Conservation (phyloP, 2,113 vertebrate genomes). For the Gopherus evgoodei region DNA sequence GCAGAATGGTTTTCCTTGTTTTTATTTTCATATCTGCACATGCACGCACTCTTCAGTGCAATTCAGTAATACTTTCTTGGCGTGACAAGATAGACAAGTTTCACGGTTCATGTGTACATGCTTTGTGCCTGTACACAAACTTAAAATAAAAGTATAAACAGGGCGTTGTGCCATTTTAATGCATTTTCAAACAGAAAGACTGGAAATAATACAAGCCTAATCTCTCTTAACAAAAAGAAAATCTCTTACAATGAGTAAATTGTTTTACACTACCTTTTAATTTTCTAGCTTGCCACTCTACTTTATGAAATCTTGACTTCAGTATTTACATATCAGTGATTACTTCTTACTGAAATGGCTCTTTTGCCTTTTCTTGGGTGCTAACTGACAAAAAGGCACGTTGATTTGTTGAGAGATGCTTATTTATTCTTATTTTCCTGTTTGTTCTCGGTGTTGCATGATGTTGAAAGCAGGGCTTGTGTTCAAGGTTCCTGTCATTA, state of each 20-base stretch:
- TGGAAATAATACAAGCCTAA: background rate
- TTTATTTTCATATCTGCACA: background rate
- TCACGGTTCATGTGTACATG: rapidly evolving
- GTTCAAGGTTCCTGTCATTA: background rate
- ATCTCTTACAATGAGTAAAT: background rate
- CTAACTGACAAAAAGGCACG: background rate
- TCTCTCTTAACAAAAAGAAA: background rate
- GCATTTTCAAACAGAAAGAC: background rate
- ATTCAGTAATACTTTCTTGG: background rate
- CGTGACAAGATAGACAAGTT: background rate
- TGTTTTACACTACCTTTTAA: background rate
- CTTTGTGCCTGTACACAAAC: background rate
- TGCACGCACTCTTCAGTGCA: background rate
- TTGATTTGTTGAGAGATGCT: background rate
- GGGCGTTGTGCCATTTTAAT: rapidly evolving
- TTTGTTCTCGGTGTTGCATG: background rate
- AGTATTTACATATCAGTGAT: background rate
- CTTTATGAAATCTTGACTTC: background rate
- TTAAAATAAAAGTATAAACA: background rate
- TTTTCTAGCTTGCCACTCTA: background rate
- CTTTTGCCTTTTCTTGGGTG: background rate
- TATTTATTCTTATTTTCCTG: background rate
- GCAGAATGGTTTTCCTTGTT: background rate
- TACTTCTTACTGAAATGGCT: background rate
- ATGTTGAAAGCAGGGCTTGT: background rate